Conservation (phyloP, 2,888 invertebrate genomes). For the Oscheius myriophilus region DNA sequence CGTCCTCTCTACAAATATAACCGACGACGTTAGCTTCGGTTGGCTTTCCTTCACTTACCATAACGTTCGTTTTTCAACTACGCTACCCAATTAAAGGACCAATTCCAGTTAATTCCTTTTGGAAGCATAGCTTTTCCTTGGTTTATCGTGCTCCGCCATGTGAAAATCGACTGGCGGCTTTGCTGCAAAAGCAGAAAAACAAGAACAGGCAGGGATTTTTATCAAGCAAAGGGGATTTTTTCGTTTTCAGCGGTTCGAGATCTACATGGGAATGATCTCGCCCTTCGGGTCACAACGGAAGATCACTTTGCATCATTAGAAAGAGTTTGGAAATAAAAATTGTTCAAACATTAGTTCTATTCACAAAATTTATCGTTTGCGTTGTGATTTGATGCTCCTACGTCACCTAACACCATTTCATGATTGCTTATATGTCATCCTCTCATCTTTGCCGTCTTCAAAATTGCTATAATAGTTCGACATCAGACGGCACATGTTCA, state of each 20-base stretch:
- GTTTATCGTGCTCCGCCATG: slow-evolving; percentile 20
- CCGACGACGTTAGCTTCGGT: slow-evolving; percentile 3
- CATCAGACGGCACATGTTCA: no score
- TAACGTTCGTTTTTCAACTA: slow-evolving; percentile 9
- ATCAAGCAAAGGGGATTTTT: background rate
- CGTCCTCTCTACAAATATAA: background rate
- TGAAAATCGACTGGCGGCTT: slow-evolving; percentile 4
- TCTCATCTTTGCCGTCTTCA: no score
- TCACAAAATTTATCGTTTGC: no score
- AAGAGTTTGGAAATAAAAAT: background rate
- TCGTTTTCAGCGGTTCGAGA: slow-evolving; percentile 7
- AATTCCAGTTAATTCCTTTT: slow-evolving; percentile 17
- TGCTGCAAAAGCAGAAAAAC: background rate
- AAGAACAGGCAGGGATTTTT: background rate
- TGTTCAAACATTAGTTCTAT: no score
- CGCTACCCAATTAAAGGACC: background rate
- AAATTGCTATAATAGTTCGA: no score
- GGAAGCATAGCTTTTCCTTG: slow-evolving; percentile 17
- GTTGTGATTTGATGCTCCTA: no score
- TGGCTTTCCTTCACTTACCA: slow-evolving; percentile 23
- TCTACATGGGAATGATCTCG: slow-evolving; percentile 6
- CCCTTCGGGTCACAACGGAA: slow-evolving; percentile 3
- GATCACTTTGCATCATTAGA: slow-evolving; percentile 2
- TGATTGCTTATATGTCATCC: no score
- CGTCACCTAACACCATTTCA: no score